These are phyloP conservation scores for Amblyjoppa proteus DNA, from an alignment of 2,888 invertebrate genomes.

Conservation along the genomic window DNA sequence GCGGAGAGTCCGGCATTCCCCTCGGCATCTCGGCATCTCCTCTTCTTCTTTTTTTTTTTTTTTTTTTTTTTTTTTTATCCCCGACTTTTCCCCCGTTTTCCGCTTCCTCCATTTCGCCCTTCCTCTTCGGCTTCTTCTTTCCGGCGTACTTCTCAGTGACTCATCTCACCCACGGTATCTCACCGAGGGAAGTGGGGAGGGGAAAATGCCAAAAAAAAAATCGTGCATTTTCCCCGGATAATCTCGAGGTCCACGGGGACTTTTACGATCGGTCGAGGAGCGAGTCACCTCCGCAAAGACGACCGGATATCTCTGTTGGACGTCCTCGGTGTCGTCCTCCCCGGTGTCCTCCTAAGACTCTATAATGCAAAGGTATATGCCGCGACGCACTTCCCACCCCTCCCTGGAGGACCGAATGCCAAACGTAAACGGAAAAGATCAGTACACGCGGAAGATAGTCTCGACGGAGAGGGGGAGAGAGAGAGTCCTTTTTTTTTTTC, in stretches of 20 bases:
- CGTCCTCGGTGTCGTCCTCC: slow-evolving; percentile 24
- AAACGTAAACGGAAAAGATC: slow-evolving; percentile 69
- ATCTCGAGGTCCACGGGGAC: slow-evolving; percentile 60
- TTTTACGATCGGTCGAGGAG: slow-evolving; percentile 67
- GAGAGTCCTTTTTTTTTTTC: slow-evolving; percentile 21
- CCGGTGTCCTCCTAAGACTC: slow-evolving; percentile 48
- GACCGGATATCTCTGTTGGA: slow-evolving; percentile 32
- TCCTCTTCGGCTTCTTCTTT: slow-evolving; percentile 15
- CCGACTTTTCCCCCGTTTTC: slow-evolving; percentile 12
- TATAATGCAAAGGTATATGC: slow-evolving; percentile 42
- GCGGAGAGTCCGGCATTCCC: slow-evolving; percentile 37
- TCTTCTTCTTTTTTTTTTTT: too few relatives aligned
- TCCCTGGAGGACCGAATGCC: slow-evolving; percentile 33
- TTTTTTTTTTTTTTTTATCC: neutral
- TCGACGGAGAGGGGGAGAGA: slow-evolving; percentile 21
- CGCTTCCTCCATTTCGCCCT: neutral
- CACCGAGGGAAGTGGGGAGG: slow-evolving; percentile 32
- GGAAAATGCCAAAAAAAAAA: slow-evolving; percentile 15
- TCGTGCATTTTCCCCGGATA: slow-evolving; percentile 65
- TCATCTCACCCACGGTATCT: slow-evolving; percentile 42
- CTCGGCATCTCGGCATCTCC: neutral
- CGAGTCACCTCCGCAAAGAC: slow-evolving; percentile 40
- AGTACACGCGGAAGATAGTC: slow-evolving; percentile 47
- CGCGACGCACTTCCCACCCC: slow-evolving; percentile 36
- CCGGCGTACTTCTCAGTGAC: slow-evolving; percentile 4